phyloP scores from a whole-genome alignment of 2,113 vertebrate genomes.

The Oophaga pumilio region DNA sequence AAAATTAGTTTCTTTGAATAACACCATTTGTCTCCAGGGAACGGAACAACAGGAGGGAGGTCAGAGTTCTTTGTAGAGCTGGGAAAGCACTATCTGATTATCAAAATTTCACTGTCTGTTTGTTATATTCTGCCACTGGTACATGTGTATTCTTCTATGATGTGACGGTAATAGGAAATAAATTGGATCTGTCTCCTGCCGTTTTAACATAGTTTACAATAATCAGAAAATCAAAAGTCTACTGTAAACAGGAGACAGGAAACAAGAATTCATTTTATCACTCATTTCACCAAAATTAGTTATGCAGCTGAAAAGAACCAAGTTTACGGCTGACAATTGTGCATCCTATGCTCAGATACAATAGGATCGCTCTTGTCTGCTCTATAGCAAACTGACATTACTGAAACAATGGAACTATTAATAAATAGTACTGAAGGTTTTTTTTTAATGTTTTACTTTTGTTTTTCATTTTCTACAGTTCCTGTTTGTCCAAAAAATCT shows the following conservation, averaged over 20 bases:
- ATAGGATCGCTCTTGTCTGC: background rate
- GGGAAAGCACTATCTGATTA: slow-evolving; percentile 59
- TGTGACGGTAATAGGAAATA: slow-evolving; percentile 37
- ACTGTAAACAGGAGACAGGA: background rate
- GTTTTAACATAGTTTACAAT: background rate
- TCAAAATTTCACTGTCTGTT: slow-evolving; percentile 56
- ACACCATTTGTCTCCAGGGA: slow-evolving; percentile 59
- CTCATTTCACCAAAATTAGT: background rate
- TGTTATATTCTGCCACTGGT: slow-evolving; percentile 52
- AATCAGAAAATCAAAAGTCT: slow-evolving; percentile 8
- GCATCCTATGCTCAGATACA: background rate
- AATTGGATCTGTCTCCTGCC: slow-evolving; percentile 47
- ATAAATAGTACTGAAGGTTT: background rate
- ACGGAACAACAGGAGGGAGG: slow-evolving; percentile 56
- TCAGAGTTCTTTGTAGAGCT: slow-evolving; percentile 57
- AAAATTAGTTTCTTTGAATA: slow-evolving; percentile 60
- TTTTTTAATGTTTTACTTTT: background rate
- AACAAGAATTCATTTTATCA: background rate
- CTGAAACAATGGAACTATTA: background rate
- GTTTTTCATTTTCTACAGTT: background rate
- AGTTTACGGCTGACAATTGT: background rate
- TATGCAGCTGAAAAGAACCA: background rate
- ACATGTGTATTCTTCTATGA: slow-evolving; percentile 57
- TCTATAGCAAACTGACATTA: background rate
- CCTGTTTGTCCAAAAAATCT: background rate